A percentile compares a stretch with the other conserved stretches of the same genome.
Conservation (phyloP, 1,140 invertebrate species). For the Bombus superbus region DNA sequence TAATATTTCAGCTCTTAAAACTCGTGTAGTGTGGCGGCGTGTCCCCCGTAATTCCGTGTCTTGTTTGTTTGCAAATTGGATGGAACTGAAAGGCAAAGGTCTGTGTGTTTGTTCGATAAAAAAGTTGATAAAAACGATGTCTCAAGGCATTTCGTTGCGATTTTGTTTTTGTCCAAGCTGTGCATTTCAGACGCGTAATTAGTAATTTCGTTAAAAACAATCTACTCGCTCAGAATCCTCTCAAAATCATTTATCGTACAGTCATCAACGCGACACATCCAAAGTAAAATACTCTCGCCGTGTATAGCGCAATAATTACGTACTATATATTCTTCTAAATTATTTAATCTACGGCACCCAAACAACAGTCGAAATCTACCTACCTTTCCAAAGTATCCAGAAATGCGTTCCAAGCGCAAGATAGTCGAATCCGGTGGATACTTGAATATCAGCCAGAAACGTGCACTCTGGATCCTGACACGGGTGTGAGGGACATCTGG, state of each 20-base stretch:
- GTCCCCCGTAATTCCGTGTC: not conserved
- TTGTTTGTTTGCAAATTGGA: not conserved
- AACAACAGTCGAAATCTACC: not conserved
- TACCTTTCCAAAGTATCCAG: not conserved
- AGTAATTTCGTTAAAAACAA: not conserved
- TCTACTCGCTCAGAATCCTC: not conserved
- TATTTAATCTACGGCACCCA: not conserved
- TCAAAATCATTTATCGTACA: too few relatives aligned
- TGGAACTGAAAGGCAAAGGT: not conserved
- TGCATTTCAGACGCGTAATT: not conserved
- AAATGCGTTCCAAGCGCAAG: not conserved
- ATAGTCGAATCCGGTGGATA: not conserved
- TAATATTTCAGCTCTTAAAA: not conserved
- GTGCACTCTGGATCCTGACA: not conserved
- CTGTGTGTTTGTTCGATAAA: too few relatives aligned
- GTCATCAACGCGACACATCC: too few relatives aligned
- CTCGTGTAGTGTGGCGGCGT: not conserved
- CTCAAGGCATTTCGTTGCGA: not conserved
- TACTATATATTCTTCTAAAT: too few relatives aligned
- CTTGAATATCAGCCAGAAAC: conserved; percentile 3
- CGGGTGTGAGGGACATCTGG: conserved; percentile 40
- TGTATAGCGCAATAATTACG: too few relatives aligned
- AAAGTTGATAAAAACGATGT: not conserved
- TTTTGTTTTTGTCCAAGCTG: not conserved
- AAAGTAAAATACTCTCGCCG: too few relatives aligned